Percentiles rank a stretch among this genome's conserved stretches.
phyloP scores from a whole-genome alignment of 2,797 vertebrate species.

The Tarsius wallacei region DNA sequence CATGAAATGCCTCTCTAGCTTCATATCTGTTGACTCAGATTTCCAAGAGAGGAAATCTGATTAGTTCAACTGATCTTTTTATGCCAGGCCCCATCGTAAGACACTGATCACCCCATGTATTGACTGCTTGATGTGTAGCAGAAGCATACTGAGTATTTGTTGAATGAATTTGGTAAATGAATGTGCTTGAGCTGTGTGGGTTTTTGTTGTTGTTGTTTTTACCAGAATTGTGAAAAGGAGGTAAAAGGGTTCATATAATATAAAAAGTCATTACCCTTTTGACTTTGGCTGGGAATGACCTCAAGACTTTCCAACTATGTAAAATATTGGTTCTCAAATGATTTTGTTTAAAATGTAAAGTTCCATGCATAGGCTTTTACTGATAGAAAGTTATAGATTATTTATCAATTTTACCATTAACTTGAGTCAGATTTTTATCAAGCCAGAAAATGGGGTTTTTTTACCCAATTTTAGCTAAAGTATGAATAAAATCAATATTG shows the following conservation, averaged over 20 bases:
- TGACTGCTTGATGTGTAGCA: neutral
- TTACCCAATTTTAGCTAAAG: constrained; percentile 20
- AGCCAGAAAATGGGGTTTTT: neutral
- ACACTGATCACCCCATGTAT: neutral
- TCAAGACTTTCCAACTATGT: neutral
- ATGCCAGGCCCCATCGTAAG: neutral
- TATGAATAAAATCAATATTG: constrained; percentile 46
- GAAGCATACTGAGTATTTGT: neutral
- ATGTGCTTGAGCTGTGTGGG: neutral
- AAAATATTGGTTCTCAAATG: neutral
- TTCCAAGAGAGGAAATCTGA: neutral
- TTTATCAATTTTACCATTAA: constrained; percentile 13
- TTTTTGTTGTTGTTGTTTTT: neutral
- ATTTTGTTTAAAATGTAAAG: constrained; percentile 29
- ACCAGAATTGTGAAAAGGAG: neutral
- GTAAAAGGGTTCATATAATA: neutral
- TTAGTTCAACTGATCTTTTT: neutral
- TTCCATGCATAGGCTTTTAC: neutral
- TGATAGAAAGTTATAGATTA: constrained; percentile 52
- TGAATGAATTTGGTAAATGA: neutral
- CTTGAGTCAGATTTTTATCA: constrained; percentile 20
- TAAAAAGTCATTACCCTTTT: neutral
- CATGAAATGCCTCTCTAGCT: neutral
- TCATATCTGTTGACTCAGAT: neutral
- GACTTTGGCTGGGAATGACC: neutral